Evolutionary conservation across 2,113 vertebrate genomes (phyloP), one percentile per base, ranked within the genome.

Genomic region (Morone saxatilis): DNA sequence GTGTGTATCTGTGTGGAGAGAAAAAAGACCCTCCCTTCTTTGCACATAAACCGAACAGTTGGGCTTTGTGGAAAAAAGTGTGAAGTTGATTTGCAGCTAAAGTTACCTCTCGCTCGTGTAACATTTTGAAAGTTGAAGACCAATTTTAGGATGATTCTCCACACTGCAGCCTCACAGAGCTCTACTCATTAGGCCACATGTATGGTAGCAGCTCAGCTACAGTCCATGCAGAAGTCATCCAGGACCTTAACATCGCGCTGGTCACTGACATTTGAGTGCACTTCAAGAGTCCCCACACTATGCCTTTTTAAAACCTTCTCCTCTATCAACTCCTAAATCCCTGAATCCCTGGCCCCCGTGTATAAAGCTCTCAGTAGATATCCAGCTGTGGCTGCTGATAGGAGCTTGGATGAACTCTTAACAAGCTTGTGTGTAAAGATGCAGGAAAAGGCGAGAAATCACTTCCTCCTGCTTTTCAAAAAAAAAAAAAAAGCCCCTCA

Each of bases 81-180:
- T 86, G 77, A 90, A 87, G 83, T 86, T 87, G 84, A 94, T 93
- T 93, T 85, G 47, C 63, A 72, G 83, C 81, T 80, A 85, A 93
- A 91, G 88, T 90, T 87, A 59, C 76, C 89, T 80, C 86, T 87
- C 86, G 51, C 87, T 90, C 61, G 65, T 89, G 88, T 91, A 78
- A 92, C 85, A 94, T 92, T 94, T 93, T 88, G 81, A 84, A 93
- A 90, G 85, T 88, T 91, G 87, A 89, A 89, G 83, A 88, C 78
- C 89, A 93, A 94, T 94, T 94, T 91, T 84, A 20, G 71, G 72
- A 85, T 20, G 89, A 95, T 94, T 95, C 87, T 93, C 88, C 90
- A 91, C 93, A 81, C 82, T 36, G 48, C 75, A 66, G 80, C 80
- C 90, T 85, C 87, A 80, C 84, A 77, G 74, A 79, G 72, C 63